Percentiles rank a stretch among this genome's conserved stretches.
Evolutionary conservation across 2,113 vertebrate genomes (phyloP).

Genomic region (Rafetus swinhoei): DNA sequence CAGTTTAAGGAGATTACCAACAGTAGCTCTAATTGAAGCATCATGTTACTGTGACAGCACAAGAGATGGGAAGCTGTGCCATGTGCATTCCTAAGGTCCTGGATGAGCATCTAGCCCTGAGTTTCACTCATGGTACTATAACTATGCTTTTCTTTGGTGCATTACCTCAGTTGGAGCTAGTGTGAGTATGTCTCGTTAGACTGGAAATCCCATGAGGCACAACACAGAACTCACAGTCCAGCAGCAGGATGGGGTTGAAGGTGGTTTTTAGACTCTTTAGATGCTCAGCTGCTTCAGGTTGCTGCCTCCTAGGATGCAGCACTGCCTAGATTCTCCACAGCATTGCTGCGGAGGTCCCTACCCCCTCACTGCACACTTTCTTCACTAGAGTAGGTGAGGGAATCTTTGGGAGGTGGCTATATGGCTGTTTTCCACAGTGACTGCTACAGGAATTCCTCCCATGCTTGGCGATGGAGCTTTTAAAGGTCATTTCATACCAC

Average conservation of each 20-base stretch:
- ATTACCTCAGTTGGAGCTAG: neutral
- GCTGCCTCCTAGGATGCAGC: neutral
- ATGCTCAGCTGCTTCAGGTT: neutral
- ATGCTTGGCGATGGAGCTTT: neutral
- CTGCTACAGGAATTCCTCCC: rapidly evolving
- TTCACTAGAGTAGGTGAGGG: neutral
- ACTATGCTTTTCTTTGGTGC: neutral
- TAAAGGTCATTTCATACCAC: neutral
- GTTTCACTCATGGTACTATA: too few species aligned
- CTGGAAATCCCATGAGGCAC: neutral
- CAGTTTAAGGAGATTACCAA: neutral
- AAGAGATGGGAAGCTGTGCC: neutral
- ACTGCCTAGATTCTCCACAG: neutral
- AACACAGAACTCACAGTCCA: neutral
- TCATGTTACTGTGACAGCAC: neutral
- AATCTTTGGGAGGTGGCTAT: neutral
- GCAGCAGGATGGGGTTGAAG: neutral
- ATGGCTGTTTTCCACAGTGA: rapidly evolving
- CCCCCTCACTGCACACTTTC: neutral
- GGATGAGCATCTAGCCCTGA: neutral
- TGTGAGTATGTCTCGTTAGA: neutral
- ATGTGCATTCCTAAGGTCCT: neutral
- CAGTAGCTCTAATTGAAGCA: neutral
- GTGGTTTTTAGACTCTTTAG: neutral
- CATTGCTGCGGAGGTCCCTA: neutral